Evolutionary conservation across 2,113 vertebrate genomes (phyloP).

Genomic region (Myrmecobius fasciatus): DNA sequence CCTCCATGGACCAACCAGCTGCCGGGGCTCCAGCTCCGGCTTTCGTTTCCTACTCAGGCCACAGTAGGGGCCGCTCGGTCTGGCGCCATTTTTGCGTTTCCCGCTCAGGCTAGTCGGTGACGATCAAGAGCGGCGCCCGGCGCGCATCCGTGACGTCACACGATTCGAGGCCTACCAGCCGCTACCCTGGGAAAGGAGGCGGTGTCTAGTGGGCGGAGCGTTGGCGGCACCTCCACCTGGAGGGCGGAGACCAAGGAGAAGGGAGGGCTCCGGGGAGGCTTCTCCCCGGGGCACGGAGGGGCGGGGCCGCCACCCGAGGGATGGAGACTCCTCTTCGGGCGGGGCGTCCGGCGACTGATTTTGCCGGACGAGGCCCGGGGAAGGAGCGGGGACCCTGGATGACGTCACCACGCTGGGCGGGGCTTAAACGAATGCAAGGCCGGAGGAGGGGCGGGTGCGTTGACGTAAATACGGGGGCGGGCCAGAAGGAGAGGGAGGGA

Average conservation of each 20-base stretch:
- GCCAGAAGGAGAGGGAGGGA: too few relatives aligned
- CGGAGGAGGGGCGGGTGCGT: neutral
- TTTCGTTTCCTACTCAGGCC: conserved; percentile 36
- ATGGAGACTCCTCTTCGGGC: neutral
- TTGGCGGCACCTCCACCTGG: neutral
- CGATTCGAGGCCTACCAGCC: neutral
- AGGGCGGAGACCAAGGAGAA: too few relatives aligned
- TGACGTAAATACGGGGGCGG: neutral
- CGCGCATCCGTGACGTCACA: neutral
- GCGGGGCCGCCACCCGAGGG: neutral
- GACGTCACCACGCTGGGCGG: too few relatives aligned
- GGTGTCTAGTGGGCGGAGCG: neutral
- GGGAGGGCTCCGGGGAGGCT: neutral
- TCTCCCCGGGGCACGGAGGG: neutral
- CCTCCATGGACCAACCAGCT: conserved; percentile 83
- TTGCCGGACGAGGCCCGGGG: neutral
- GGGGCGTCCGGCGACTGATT: neutral
- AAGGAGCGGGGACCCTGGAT: neutral
- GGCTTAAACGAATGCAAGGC: neutral
- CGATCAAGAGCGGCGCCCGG: neutral
- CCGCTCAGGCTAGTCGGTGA: conserved; percentile 57
- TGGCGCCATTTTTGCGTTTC: conserved; percentile 78
- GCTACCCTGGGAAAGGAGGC: neutral
- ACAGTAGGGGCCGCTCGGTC: neutral
- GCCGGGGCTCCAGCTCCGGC: neutral